phyloP scores from a whole-genome alignment of 1,140 invertebrate genomes.

The Plutomurus gul region DNA sequence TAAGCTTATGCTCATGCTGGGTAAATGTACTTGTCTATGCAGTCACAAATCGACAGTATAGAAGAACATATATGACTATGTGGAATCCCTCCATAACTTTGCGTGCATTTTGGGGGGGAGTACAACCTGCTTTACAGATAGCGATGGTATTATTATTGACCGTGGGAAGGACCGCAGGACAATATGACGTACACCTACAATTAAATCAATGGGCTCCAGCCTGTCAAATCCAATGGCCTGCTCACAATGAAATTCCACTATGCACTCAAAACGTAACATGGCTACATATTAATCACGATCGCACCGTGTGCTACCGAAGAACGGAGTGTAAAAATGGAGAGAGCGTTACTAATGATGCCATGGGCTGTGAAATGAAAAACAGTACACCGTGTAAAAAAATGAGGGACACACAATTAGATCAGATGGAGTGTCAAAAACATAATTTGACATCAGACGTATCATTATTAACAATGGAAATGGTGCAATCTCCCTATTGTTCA shows the following conservation, averaged over 20 bases:
- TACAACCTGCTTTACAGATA: too few relatives aligned
- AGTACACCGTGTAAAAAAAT: background rate
- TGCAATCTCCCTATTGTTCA: background rate
- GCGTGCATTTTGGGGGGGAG: too few relatives aligned
- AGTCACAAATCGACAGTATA: conserved; percentile 79
- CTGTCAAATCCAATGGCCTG: background rate
- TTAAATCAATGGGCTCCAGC: background rate
- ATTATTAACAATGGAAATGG: background rate
- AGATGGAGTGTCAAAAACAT: background rate
- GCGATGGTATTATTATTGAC: too few relatives aligned
- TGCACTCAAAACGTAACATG: background rate
- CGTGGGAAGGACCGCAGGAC: too few relatives aligned
- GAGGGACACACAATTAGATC: background rate
- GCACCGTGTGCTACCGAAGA: background rate
- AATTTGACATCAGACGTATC: background rate
- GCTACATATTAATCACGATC: background rate
- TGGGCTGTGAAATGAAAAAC: background rate
- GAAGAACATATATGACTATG: conserved; percentile 72
- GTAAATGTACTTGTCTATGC: conserved; percentile 87
- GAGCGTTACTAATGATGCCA: background rate
- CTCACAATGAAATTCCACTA: background rate
- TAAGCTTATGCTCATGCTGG: conserved; percentile 79
- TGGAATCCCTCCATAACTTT: too few relatives aligned
- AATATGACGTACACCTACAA: too few relatives aligned
- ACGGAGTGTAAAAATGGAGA: background rate